A percentile compares a stretch with the other conserved stretches of the same genome.
Conservation (phyloP, 2,113 vertebrate genomes). For the Amphiprion ocellaris region DNA sequence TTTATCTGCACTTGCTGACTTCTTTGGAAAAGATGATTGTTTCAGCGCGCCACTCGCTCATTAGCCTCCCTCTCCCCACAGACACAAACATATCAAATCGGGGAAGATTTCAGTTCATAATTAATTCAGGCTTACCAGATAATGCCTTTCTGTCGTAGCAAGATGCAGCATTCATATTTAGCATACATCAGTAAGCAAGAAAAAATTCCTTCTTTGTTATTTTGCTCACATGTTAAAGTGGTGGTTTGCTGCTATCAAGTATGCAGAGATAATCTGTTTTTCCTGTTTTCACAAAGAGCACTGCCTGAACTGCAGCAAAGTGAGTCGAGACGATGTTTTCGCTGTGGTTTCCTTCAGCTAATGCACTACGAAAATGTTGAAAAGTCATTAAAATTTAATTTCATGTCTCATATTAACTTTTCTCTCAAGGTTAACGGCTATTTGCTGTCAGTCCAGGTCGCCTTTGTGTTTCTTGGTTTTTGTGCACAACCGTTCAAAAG, state of each 20-base stretch:
- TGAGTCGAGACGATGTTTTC: background rate
- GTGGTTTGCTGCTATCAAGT: background rate
- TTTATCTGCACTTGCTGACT: slow-evolving; percentile 17
- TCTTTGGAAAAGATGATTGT: slow-evolving; percentile 21
- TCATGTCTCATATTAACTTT: slow-evolving; percentile 20
- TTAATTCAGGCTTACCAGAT: slow-evolving; percentile 40
- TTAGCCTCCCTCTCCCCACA: slow-evolving; percentile 17
- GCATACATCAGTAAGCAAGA: slow-evolving; percentile 2
- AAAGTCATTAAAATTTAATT: slow-evolving; percentile 14
- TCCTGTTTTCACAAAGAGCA: background rate
- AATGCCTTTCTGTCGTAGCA: slow-evolving; percentile 23
- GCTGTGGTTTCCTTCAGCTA: no score
- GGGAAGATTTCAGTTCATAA: slow-evolving; percentile 23
- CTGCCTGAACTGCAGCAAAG: background rate
- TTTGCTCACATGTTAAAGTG: slow-evolving; percentile 7
- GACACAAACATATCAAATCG: slow-evolving; percentile 9
- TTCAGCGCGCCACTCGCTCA: slow-evolving; percentile 21
- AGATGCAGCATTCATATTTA: background rate
- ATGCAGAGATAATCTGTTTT: background rate
- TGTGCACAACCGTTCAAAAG: slow-evolving; percentile 7
- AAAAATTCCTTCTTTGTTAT: background rate
- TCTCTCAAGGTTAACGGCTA: slow-evolving; percentile 26
- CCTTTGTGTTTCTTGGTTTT: slow-evolving; percentile 17
- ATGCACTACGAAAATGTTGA: no score
- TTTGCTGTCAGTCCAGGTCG: slow-evolving; percentile 4